A percentile compares a stretch with the other conserved stretches of the same genome.
phyloP scores from a whole-genome alignment of 2,888 invertebrate genomes.

The Fissipunctia ypsillon region DNA sequence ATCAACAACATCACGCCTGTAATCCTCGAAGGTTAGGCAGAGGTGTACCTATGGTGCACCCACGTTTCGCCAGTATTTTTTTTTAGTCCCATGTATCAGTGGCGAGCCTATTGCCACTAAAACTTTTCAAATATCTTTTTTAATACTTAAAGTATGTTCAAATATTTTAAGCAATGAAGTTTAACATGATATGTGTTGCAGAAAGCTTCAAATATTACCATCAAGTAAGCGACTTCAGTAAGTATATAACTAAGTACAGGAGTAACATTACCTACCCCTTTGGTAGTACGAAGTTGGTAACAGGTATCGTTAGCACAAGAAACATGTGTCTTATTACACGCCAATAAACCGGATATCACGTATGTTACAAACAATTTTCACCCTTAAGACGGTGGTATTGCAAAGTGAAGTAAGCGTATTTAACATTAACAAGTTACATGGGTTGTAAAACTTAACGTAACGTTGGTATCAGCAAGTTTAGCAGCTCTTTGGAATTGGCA shows the following conservation, averaged over 20 bases:
- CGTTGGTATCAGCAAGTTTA: background rate
- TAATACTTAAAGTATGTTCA: no score
- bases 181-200: background rate
- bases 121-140: no score
- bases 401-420: background rate
- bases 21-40: no score
- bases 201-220: background rate
- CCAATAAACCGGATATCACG: constrained; percentile 1
- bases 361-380: constrained; percentile 2
- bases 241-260: no score
- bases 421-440: background rate
- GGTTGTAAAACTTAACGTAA: background rate
- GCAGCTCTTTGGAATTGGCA: background rate
- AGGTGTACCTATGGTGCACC: no score
- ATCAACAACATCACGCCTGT: no score
- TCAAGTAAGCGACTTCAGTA: background rate
- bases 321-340: constrained; percentile 12
- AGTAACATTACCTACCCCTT: background rate
- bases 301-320: background rate
- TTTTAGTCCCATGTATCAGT: no score
- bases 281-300: constrained; percentile 14
- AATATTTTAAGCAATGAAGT: background rate
- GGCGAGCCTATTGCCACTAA: no score
- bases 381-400: background rate
- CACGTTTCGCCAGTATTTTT: no score